phyloP scores from a whole-genome alignment of 1,140 invertebrate species.

The Pollicipes pollicipes region DNA sequence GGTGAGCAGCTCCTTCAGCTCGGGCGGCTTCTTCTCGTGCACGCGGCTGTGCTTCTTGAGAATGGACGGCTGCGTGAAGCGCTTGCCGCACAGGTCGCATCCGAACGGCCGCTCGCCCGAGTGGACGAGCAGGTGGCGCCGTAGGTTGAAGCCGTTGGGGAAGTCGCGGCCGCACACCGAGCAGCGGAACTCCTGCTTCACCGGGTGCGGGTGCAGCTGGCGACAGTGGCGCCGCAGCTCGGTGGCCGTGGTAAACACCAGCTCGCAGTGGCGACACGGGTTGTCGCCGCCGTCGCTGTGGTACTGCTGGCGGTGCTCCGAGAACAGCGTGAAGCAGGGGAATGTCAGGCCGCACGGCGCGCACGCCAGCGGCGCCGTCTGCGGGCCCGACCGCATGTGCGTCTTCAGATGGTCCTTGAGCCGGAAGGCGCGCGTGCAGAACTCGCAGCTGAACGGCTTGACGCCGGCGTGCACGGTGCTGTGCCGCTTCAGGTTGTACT shows the following conservation, averaged over 20 bases:
- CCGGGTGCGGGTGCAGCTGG: slow-evolving; percentile 1
- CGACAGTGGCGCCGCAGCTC: slow-evolving; percentile 4
- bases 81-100: slow-evolving; percentile 46
- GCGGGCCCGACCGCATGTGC: slow-evolving; percentile 13
- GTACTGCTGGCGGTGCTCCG: slow-evolving; percentile 4
- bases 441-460: slow-evolving; percentile 24
- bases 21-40: slow-evolving; percentile 2
- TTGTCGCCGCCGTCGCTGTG: slow-evolving; percentile 5
- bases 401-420: slow-evolving; percentile 20
- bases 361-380: background rate
- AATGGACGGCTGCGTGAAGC: slow-evolving; percentile 5
- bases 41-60: background rate
- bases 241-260: background rate
- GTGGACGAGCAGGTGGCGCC: slow-evolving; percentile 15
- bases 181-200: slow-evolving; percentile 4
- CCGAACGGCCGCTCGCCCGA: slow-evolving; percentile 24
- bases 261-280: slow-evolving; percentile 3
- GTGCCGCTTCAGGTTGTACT: slow-evolving; percentile 30
- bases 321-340: background rate
- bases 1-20: slow-evolving; percentile 4
- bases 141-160: slow-evolving; percentile 8
- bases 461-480: slow-evolving; percentile 30
- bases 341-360: slow-evolving; percentile 2
- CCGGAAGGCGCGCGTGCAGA: slow-evolving; percentile 19
- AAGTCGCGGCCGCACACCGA: background rate